These are phyloP conservation scores for Ashinkailepas kermadecensis DNA, from an alignment of 2,888 invertebrate genomes.

Conservation along the genomic window DNA sequence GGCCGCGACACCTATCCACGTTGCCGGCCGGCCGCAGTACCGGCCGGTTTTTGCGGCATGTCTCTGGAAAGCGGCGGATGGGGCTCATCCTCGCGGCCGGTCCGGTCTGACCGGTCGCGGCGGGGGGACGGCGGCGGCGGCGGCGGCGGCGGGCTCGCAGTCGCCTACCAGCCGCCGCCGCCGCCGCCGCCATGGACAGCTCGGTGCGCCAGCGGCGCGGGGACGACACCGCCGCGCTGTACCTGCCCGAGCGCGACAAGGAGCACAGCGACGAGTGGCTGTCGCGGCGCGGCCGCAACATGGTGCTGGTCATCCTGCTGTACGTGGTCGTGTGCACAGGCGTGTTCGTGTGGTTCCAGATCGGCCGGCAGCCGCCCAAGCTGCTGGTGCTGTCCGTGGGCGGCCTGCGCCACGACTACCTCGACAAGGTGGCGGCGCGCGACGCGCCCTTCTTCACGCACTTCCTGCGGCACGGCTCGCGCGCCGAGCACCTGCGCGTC, in stretches of 20 bases:
- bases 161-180: background rate
- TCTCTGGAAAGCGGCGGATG: background rate
- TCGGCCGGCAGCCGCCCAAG: constrained; percentile 13
- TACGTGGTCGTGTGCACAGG: background rate
- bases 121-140: background rate
- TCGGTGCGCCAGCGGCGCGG: constrained; percentile 3
- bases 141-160: background rate
- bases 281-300: constrained; percentile 6
- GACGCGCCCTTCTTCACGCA: constrained; percentile 24
- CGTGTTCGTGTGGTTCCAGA: constrained; percentile 1
- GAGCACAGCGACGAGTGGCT: background rate
- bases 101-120: background rate
- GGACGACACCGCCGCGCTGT: background rate
- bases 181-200: background rate
- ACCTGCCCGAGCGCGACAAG: background rate
- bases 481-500: constrained; percentile 38
- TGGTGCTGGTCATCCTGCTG: background rate
- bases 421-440: background rate
- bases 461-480: constrained; percentile 35
- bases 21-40: background rate
- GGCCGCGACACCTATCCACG: background rate
- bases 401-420: constrained; percentile 12
- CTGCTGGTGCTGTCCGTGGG: constrained; percentile 13
- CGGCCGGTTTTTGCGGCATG: background rate
- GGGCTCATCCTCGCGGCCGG: background rate